Percentiles rank a stretch among this genome's conserved stretches.
Evolutionary conservation across 2,797 vertebrate species (phyloP).

Genomic region (Gastrophryne carolinensis): DNA sequence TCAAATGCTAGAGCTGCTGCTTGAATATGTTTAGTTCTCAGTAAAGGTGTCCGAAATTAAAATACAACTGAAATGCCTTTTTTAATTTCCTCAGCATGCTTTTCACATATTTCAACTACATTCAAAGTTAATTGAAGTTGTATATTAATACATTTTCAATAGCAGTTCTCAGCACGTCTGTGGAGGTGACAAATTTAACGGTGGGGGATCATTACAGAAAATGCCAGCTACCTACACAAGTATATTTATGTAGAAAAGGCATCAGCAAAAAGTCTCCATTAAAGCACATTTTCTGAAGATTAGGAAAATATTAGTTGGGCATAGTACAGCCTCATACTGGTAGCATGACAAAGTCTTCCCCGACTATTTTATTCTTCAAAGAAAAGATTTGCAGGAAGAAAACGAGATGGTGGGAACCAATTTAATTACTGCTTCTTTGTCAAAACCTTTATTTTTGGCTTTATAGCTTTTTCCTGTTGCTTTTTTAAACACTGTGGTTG

Average conservation of each 20-base stretch:
- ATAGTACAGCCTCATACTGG: background rate
- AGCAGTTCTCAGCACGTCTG: conserved; percentile 23
- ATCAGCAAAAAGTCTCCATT: conserved; percentile 10
- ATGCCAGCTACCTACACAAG: conserved; percentile 32
- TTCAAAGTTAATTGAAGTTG: conserved; percentile 41
- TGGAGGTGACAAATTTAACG: conserved; percentile 12
- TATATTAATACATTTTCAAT: conserved; percentile 44
- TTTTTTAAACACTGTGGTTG: background rate
- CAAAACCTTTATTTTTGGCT: background rate
- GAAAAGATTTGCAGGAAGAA: background rate
- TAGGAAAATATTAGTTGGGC: conserved; percentile 6
- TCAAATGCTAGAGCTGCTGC: background rate
- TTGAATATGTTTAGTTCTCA: conserved; percentile 23
- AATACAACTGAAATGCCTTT: conserved; percentile 9
- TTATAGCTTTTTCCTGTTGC: background rate
- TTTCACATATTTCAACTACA: conserved; percentile 32
- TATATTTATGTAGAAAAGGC: conserved; percentile 29
- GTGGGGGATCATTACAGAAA: conserved; percentile 23
- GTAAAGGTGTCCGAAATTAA: conserved; percentile 13
- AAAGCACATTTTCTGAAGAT: conserved; percentile 8
- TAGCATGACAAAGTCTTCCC: background rate
- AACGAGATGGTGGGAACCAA: background rate
- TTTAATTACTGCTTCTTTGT: background rate
- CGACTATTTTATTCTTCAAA: background rate
- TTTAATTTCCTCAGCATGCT: conserved; percentile 43